A percentile compares a stretch with the other conserved stretches of the same genome.
These are phyloP conservation scores for Tarsius wallacei DNA, from an alignment of 2,797 vertebrate species.

Conservation along the genomic window DNA sequence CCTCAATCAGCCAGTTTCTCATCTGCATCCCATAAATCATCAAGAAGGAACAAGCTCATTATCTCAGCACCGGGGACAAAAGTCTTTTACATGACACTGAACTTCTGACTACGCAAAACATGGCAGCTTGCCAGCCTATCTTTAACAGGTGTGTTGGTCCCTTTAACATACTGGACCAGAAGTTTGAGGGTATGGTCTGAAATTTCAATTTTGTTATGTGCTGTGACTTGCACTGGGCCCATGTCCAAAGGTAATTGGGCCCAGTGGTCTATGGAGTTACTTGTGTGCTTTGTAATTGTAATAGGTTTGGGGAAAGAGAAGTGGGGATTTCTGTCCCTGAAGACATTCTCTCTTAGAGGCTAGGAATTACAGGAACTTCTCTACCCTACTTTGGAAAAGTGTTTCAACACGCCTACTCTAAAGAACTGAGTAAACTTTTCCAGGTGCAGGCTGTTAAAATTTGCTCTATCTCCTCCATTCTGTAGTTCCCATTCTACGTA, in stretches of 20 bases:
- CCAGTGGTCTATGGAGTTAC: constrained; percentile 52
- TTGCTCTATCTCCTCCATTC: neutral
- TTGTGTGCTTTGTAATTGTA: constrained; percentile 68
- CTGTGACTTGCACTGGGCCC: constrained; percentile 60
- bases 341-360: neutral
- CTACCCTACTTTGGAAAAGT: neutral
- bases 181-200: constrained; percentile 59
- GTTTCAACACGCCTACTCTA: neutral
- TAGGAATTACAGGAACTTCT: constrained; percentile 43
- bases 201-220: constrained; percentile 68
- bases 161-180: constrained; percentile 71
- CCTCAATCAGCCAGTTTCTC: constrained; percentile 84
- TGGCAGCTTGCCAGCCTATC: constrained; percentile 67
- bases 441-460: neutral
- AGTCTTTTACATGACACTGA: constrained; percentile 87
- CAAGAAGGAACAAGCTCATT: constrained; percentile 85
- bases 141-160: constrained; percentile 74
- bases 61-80: constrained; percentile 84
- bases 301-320: constrained; percentile 64
- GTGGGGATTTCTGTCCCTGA: constrained; percentile 28
- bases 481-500: neutral
- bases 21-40: constrained; percentile 86
- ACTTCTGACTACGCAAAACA: constrained; percentile 80
- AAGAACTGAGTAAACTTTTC: neutral
- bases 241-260: constrained; percentile 66